Base-by-base conservation (phyloP, 2,888 invertebrate genomes). In the Lutraria lutraria region DNA sequence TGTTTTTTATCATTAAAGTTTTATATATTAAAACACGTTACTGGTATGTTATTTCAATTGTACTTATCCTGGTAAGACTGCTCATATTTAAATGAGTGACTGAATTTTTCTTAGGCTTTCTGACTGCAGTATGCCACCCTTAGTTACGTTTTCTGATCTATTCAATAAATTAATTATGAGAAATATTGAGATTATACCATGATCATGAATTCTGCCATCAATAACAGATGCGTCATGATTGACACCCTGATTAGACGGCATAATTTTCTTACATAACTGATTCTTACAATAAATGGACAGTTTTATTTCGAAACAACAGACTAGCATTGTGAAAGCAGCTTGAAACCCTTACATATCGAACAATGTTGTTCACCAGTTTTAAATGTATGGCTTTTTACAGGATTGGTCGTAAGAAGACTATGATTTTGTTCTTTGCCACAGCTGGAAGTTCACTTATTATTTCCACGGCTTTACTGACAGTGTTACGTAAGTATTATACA, bases 381-480 rank as follows among this genome's bases (percentile, higher is more conserved):
- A 68, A 3, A 68, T 6, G 63, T 68, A 68, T 53, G n/a, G 19
- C 19, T 25, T 60, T 15, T 88, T 90, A n/a, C 84, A 94, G 94
- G 60, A 91, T 92, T 83, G 94, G 94, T 19, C 83, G 94, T 31
- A 92, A 93, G 76, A 87, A 81, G 60, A 91, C 92, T 10, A 80
- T 90, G 53, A 90, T 94, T 19, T 83, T 93, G 31, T 93, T 92
- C 83, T 92, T 92, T 68, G 87, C 89, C 0, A 87, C 90, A 19
- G 91, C 93, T 12, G 94, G 92, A 34, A n/a, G 88, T 0, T 91
- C 92, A 21, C 60, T 93, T 34, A 56, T 93, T 3, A 68, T 88
- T 12, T 91, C 93, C 0, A 92, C 92, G 0, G 85, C 91, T 10
- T 82, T 93, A 25, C 85, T 89, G n/a, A 91, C 90, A 72, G 88